Evolutionary conservation across 2,113 vertebrate genomes (phyloP).

Genomic region (Notarius lentiginosus): DNA sequence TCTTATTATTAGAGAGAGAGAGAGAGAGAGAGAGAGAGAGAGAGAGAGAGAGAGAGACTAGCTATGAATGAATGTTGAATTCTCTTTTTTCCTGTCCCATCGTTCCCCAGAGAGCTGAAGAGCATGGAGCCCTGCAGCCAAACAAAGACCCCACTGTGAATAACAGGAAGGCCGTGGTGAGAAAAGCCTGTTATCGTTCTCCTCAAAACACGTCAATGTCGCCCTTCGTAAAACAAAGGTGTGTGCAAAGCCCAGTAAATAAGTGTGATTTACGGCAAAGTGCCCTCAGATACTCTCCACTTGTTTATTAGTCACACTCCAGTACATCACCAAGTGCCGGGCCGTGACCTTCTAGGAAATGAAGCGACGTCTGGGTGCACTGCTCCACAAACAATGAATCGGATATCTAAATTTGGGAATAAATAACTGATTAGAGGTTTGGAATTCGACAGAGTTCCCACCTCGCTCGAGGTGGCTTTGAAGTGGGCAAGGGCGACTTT

Average conservation of each 20-base stretch:
- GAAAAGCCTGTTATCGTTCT: slow-evolving; percentile 96
- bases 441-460: slow-evolving; percentile 45
- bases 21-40: slow-evolving; percentile 54
- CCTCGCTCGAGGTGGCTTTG: slow-evolving; percentile 40
- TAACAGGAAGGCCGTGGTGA: slow-evolving; percentile 99
- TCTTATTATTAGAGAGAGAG: slow-evolving; percentile 42
- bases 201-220: slow-evolving; percentile 92
- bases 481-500: slow-evolving; percentile 27
- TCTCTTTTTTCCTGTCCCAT: slow-evolving; percentile 68
- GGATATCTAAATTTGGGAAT: slow-evolving; percentile 62
- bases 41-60: slow-evolving; percentile 50
- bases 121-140: slow-evolving; percentile 81
- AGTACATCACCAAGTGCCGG: slow-evolving; percentile 73
- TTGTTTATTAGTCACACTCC: slow-evolving; percentile 82
- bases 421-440: slow-evolving; percentile 59
- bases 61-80: slow-evolving; percentile 40
- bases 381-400: slow-evolving; percentile 74
- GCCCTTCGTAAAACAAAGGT: slow-evolving; percentile 89
- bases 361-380: slow-evolving; percentile 79
- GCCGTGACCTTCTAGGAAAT: slow-evolving; percentile 84
- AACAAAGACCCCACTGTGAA: slow-evolving; percentile 93
- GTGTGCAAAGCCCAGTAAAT: slow-evolving; percentile 90
- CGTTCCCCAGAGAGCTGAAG: slow-evolving; percentile 89
- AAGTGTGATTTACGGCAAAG: slow-evolving; percentile 90
- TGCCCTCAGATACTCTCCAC: slow-evolving; percentile 65